Evolutionary conservation across 2,113 vertebrate genomes (phyloP), one percentile per base, ranked within the genome.

Genomic region (Cichladusa arquata): DNA sequence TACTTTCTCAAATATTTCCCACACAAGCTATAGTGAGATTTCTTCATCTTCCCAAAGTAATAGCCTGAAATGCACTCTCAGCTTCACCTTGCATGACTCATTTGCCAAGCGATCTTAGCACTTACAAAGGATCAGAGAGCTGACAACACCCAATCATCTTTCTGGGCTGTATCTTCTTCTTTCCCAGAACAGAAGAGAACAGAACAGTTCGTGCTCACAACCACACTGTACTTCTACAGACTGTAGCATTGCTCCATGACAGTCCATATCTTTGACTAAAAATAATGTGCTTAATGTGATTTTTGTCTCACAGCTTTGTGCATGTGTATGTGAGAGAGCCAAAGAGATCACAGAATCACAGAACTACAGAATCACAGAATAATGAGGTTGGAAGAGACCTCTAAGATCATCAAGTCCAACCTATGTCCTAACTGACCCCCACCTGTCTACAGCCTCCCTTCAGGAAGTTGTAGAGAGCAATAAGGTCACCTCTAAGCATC

Each of bases 1-100:
- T 88, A 93, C 89, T 89, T 96, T 88, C 89, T 89, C 53, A 79
- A 89, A 65, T 83, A 81, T 90, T 95, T 97, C 88, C 86, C 76
- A 94, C 69, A 74, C 15, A 87, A 74, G n/a, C 57, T 84, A n/a
- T 28, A 65, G 25, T n/a, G 66, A 86, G 42, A 83, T 95, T 78
- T 78, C 72, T 92, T 81, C 81, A 72, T 74, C 57, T 25, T 33
- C 61, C 36, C 36, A 33, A 66, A 95, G 19, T n/a, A 67, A 60
- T 12, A 69, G 77, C 81, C 89, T 95, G 72, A 95, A 95, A 91
- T 91, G 81, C 93, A 78, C 88, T 81, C 82, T 58, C 34, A 74
- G 51, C 69, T 92, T 93, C 69, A 92, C 83, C 83, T 94, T 88
- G 60, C 24, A 54, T 20, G 19, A 86, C 56, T 92, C 42, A 17